phyloP scores from a whole-genome alignment of 1,140 invertebrate species.

The Leptinotarsa defecta region DNA sequence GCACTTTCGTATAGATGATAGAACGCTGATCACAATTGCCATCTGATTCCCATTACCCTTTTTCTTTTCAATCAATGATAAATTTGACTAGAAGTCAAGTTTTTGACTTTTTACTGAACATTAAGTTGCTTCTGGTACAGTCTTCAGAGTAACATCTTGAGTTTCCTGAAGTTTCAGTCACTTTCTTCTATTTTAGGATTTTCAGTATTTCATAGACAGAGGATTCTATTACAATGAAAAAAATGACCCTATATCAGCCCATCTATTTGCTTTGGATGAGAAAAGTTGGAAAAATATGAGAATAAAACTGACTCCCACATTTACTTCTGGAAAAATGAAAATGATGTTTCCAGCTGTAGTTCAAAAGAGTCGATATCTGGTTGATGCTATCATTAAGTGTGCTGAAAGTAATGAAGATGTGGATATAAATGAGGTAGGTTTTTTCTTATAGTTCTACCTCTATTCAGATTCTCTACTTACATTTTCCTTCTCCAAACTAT shows the following conservation, averaged over 20 bases:
- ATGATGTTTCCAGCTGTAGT: constrained; percentile 53
- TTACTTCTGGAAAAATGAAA: constrained; percentile 57
- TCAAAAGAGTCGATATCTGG: constrained; percentile 46
- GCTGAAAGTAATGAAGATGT: constrained; percentile 46
- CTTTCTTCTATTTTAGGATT: constrained; percentile 49
- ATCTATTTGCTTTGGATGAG: constrained; percentile 58
- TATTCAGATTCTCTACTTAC: background rate
- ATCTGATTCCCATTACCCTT: no score
- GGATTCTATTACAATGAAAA: constrained; percentile 55
- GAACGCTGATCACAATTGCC: no score
- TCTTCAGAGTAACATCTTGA: no score
- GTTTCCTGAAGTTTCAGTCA: no score
- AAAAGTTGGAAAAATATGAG: constrained; percentile 59
- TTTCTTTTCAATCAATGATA: no score
- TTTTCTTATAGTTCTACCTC: background rate
- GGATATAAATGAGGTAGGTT: constrained; percentile 57
- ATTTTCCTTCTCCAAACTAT: no score
- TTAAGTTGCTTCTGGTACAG: no score
- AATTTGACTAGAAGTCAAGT: no score
- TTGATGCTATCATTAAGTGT: constrained; percentile 48
- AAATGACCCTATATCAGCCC: constrained; percentile 56
- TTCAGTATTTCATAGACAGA: constrained; percentile 58
- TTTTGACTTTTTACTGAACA: no score
- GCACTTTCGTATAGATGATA: no score
- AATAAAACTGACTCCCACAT: constrained; percentile 36